Evolutionary conservation across 2,888 invertebrate genomes (phyloP).

Genomic region (Blera fallax): DNA sequence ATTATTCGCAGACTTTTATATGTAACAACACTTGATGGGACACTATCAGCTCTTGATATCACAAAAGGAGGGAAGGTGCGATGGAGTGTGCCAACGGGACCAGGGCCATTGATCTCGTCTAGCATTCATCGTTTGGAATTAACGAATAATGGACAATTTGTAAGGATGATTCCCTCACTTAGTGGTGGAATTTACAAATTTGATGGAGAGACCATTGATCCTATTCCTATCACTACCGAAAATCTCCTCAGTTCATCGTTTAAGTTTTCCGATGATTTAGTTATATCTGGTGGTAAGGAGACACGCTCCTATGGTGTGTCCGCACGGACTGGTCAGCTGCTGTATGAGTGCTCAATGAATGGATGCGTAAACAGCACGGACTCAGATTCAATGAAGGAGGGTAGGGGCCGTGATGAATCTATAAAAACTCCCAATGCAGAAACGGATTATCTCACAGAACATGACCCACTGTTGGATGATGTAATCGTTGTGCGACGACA

Average conservation of each 20-base stretch:
- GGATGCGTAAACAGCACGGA: constrained; percentile 89
- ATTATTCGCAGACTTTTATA: constrained; percentile 85
- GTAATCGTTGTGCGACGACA: constrained; percentile 91
- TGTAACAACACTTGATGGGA: constrained; percentile 95
- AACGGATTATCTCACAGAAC: constrained; percentile 66
- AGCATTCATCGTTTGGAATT: constrained; percentile 94
- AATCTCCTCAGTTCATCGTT: constrained; percentile 93
- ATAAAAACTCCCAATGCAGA: constrained; percentile 35
- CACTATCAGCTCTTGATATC: constrained; percentile 90
- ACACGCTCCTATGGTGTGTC: constrained; percentile 93
- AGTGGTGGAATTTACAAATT: constrained; percentile 96
- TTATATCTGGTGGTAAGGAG: constrained; percentile 94
- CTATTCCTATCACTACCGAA: constrained; percentile 93
- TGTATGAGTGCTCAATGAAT: constrained; percentile 90
- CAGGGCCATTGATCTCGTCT: constrained; percentile 91
- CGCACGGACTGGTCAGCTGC: constrained; percentile 86
- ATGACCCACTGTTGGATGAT: constrained; percentile 81
- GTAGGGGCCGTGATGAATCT: constrained; percentile 10
- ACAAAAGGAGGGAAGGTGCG: constrained; percentile 85
- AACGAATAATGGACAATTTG: constrained; percentile 91
- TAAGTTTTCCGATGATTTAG: constrained; percentile 91
- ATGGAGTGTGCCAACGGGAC: constrained; percentile 91
- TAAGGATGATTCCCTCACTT: constrained; percentile 95
- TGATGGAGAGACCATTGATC: constrained; percentile 93
- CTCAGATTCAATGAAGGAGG: constrained; percentile 77